Evolutionary conservation across 2,888 invertebrate species (phyloP).

Genomic region (Globia sparganii): DNA sequence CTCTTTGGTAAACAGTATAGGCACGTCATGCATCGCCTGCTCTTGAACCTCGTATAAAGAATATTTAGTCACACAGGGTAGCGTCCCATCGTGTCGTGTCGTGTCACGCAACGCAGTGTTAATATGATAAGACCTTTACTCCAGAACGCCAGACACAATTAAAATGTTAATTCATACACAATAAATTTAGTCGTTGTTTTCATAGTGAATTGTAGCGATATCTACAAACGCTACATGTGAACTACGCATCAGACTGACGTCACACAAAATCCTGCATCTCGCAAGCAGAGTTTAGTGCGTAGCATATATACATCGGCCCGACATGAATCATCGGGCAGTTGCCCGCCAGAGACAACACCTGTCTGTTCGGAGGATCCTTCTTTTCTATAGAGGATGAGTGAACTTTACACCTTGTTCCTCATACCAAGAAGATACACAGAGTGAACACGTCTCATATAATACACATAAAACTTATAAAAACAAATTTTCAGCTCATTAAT

Average conservation of each 20-base stretch:
- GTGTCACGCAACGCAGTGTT: conserved; percentile 6
- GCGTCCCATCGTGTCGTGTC: neutral
- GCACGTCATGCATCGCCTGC: neutral
- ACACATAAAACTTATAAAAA: conserved; percentile 47
- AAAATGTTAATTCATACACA: conserved; percentile 52
- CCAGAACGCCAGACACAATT: conserved; percentile 28
- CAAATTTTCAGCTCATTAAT: conserved; percentile 63
- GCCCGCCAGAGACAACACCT: too few species aligned
- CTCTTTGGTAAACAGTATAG: neutral
- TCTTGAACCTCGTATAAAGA: conserved; percentile 8
- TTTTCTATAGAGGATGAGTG: too few species aligned
- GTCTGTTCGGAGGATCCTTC: too few species aligned
- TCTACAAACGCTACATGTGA: too few species aligned
- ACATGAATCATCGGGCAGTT: too few species aligned
- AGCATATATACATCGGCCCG: too few species aligned
- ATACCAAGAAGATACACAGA: conserved; percentile 26
- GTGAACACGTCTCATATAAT: conserved; percentile 32
- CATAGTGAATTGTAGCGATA: conserved; percentile 46
- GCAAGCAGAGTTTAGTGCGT: too few species aligned
- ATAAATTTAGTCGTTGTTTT: conserved; percentile 42
- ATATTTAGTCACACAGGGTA: conserved; percentile 20
- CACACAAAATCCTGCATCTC: too few species aligned
- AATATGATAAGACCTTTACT: conserved; percentile 38
- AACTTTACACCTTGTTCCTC: too few species aligned
- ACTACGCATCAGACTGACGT: too few species aligned